A percentile compares a stretch with the other conserved stretches of the same genome.
phyloP scores from a whole-genome alignment of 2,888 invertebrate species.

The Blera fallax region DNA sequence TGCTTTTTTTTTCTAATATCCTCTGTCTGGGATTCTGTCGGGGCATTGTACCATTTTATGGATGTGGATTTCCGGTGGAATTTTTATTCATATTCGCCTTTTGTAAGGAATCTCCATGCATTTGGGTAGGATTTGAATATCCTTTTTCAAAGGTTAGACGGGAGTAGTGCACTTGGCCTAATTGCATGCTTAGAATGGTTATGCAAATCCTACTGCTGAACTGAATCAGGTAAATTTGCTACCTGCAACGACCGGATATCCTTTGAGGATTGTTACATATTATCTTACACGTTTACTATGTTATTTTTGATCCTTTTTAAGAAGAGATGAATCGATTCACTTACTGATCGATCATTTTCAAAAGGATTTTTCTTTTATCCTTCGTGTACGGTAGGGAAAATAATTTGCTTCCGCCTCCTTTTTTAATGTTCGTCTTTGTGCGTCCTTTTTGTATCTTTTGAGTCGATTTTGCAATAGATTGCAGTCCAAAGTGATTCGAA shows the following conservation, averaged over 20 bases:
- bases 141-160: not conserved
- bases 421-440: not conserved
- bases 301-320: not conserved
- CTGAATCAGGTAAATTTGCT: not conserved
- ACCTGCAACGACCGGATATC: slow-evolving; percentile 66
- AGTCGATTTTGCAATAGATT: slow-evolving; percentile 14
- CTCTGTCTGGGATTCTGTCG: slow-evolving; percentile 58
- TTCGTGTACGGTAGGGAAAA: not conserved
- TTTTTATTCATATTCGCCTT: not conserved
- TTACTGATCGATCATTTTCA: slow-evolving; percentile 21
- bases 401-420: slow-evolving; percentile 58
- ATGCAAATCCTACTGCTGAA: slow-evolving; percentile 32
- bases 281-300: slow-evolving; percentile 14
- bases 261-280: slow-evolving; percentile 58
- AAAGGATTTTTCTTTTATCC: not conserved
- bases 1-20: slow-evolving; percentile 12
- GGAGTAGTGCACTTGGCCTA: slow-evolving; percentile 51
- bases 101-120: not conserved
- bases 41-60: slow-evolving; percentile 49
- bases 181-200: slow-evolving; percentile 32
- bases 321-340: not conserved
- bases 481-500: slow-evolving; percentile 12
- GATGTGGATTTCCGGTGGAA: slow-evolving; percentile 56
- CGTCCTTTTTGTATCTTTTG: slow-evolving; percentile 18
- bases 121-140: slow-evolving; percentile 43